Conservation (phyloP, 2,797 vertebrate genomes). For the Manis crassicaudata region DNA sequence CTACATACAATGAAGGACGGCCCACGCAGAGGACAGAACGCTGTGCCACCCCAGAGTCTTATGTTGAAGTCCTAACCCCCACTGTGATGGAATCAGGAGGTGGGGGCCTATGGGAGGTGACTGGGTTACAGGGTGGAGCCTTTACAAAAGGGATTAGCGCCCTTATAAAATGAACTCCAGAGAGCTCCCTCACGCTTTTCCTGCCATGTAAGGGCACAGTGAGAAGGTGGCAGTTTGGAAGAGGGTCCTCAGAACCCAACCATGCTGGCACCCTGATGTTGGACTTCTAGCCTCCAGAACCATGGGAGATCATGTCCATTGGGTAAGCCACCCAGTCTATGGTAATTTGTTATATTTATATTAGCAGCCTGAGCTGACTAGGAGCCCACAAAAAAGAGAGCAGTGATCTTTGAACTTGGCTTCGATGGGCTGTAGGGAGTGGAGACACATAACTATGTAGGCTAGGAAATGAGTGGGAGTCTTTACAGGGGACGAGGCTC, state of each 20-base stretch:
- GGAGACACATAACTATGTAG: background rate
- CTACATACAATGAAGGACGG: background rate
- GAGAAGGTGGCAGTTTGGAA: background rate
- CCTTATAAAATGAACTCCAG: background rate
- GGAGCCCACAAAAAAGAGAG: background rate
- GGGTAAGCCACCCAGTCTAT: background rate
- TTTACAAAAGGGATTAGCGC: background rate
- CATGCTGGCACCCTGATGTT: background rate
- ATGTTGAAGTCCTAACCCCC: background rate
- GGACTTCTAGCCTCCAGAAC: background rate
- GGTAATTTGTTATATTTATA: background rate
- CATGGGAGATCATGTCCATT: background rate
- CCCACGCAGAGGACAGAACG: too few species aligned
- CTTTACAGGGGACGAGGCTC: background rate
- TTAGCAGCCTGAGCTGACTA: background rate
- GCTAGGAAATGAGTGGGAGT: background rate
- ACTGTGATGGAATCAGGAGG: background rate
- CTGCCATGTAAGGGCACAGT: background rate
- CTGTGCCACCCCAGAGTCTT: background rate
- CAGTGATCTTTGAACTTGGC: background rate
- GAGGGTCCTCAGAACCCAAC: background rate
- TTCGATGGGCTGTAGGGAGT: background rate
- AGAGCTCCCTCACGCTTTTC: background rate
- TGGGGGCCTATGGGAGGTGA: background rate
- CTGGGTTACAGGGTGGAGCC: background rate